Evolutionary conservation across 2,888 invertebrate species (phyloP), one percentile per base, ranked within the genome.

Genomic region (Halictus quadricinctus): DNA sequence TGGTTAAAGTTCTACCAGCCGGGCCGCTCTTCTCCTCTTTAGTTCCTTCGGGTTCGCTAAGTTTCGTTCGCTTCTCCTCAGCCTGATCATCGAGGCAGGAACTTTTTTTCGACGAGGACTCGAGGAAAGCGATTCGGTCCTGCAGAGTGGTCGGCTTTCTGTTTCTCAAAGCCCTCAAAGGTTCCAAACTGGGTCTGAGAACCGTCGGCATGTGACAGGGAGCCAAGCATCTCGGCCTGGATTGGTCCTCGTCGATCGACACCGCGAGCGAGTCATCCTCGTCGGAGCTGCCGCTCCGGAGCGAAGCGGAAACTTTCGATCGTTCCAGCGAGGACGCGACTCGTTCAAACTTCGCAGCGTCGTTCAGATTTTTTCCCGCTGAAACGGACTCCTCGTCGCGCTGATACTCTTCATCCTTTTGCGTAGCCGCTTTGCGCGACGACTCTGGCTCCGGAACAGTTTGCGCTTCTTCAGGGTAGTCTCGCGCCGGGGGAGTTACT

Each of bases 171-270:
- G 93, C 92, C 80, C 90, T 91, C 1, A 94, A 80, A 2, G 93
- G 93, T n/a, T 94, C 94, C 25, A 94, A 87, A 80, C 92, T 94
- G 0, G 92, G 93, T 15, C 88, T 85, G 41, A 93, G 88, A 74
- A 93, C 83, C 6, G 93, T 87, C 1, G 94, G 93, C 12, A 91
- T 91, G 74, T 94, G 94, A 83, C 94, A 94, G 0, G 94, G 93
- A 5, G 93, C 94, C 18, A 91, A 88, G 58, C 90, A 87, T 83
- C 93, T 93, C 1, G 90, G 91, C 18, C 73, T 88, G 1, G 85
- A 73, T 25, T 82, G 82, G 48, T 88, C 85, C 81, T 88, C 50
- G 87, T 73, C 48, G 81, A 87, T 74, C 80, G 86, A 69, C 86
- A 90, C 18, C 81, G 87, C 46, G 77, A 90, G 69, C 48, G 87